Evolutionary conservation across 2,888 invertebrate species (phyloP).

Genomic region (Elysia crispata): DNA sequence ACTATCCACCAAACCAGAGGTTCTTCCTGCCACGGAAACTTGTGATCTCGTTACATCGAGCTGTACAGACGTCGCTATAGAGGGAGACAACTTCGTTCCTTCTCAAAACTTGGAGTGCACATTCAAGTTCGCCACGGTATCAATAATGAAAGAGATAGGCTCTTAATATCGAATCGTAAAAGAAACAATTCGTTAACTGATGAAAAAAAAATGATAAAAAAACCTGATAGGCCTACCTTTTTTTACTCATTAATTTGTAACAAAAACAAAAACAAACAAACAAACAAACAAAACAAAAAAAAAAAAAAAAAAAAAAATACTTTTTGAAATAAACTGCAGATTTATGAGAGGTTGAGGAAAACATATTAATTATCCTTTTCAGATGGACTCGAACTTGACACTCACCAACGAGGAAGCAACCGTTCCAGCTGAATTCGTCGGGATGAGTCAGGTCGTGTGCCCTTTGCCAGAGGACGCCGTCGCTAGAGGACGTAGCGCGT

Average conservation of each 20-base stretch:
- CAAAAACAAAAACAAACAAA: too few relatives aligned
- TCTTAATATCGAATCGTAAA: too few relatives aligned
- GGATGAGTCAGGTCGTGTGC: conserved; percentile 61
- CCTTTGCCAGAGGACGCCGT: conserved; percentile 54
- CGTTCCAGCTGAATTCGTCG: conserved; percentile 54
- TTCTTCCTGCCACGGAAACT: conserved; percentile 49
- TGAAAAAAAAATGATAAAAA: too few relatives aligned
- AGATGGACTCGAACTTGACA: conserved; percentile 7
- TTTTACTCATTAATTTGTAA: too few relatives aligned
- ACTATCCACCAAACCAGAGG: conserved; percentile 54
- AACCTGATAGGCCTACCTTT: too few relatives aligned
- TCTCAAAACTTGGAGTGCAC: conserved; percentile 58
- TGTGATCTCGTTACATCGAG: conserved; percentile 57
- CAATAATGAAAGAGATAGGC: too few relatives aligned
- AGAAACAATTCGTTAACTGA: too few relatives aligned
- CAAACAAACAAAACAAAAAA: too few relatives aligned
- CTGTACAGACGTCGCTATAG: conserved; percentile 58
- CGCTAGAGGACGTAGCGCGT: conserved; percentile 54
- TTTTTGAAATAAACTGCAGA: too few relatives aligned
- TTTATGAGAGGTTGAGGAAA: too few relatives aligned
- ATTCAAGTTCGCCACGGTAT: conserved; percentile 58
- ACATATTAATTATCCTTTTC: neutral
- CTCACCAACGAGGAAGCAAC: conserved; percentile 26
- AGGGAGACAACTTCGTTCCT: conserved; percentile 62
- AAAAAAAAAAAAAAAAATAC: too few relatives aligned